A percentile compares a stretch with the other conserved stretches of the same genome.
Evolutionary conservation across 2,797 vertebrate species (phyloP).

Genomic region (Lagorchestes hirsutus): DNA sequence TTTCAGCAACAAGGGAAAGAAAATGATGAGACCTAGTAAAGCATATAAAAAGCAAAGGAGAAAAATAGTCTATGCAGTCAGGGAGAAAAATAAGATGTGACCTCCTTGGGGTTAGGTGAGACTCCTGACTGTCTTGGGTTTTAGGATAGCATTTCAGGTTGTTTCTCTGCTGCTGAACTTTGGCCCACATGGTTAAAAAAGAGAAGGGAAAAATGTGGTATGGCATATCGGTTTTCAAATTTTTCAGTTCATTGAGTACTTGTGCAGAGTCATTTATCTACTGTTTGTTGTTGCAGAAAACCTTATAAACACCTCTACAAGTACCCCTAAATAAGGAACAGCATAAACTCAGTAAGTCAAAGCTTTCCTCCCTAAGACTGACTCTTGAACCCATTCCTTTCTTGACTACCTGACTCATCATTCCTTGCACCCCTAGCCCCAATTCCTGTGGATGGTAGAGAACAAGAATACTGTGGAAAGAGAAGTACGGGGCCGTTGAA

Average conservation of each 20-base stretch:
- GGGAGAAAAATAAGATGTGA: background rate
- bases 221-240: background rate
- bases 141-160: background rate
- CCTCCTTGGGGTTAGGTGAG: background rate
- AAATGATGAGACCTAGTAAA: background rate
- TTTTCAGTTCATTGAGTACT: background rate
- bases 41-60: background rate
- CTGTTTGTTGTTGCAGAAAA: background rate
- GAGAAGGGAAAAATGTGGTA: background rate
- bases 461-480: background rate
- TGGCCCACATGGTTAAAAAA: background rate
- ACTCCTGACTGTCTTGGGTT: background rate
- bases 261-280: background rate
- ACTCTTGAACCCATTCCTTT: background rate
- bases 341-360: background rate
- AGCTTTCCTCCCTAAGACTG: background rate
- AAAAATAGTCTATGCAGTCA: background rate
- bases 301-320: background rate
- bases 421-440: background rate
- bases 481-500: background rate
- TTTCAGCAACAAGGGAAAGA: slow-evolving; percentile 20
- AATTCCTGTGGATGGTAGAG: background rate
- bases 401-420: background rate
- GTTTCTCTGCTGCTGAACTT: background rate
- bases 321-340: background rate